These are phyloP conservation scores for Itoplectis maculator DNA, from an alignment of 2,888 invertebrate species.

Conservation along the genomic window DNA sequence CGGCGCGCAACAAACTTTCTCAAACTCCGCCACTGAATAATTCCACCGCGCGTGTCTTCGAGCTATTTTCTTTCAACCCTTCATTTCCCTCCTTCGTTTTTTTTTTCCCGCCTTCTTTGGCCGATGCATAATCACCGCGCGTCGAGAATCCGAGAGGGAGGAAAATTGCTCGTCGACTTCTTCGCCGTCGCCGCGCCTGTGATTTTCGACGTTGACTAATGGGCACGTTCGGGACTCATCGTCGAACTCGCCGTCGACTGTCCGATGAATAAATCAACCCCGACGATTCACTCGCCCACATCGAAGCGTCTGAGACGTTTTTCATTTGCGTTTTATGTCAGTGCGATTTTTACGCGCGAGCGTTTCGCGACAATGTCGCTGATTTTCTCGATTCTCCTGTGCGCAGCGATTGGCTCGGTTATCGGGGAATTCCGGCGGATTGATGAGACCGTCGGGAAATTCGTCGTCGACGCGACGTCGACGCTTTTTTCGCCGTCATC, in stretches of 20 bases:
- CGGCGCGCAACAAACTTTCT: not conserved
- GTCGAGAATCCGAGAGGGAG: conserved; percentile 42
- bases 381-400: conserved; percentile 32
- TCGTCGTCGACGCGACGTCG: conserved; percentile 70
- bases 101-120: conserved; percentile 22
- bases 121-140: conserved; percentile 49
- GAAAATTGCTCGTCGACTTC: conserved; percentile 48
- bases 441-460: conserved; percentile 65
- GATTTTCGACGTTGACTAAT: conserved; percentile 46
- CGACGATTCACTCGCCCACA: not conserved
- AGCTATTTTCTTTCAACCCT: conserved; percentile 34
- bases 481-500: conserved; percentile 70
- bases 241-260: conserved; percentile 13
- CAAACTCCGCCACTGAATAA: conserved; percentile 22
- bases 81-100: conserved; percentile 15
- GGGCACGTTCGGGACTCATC: conserved; percentile 17
- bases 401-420: conserved; percentile 9
- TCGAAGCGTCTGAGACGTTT: not conserved
- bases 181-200: conserved; percentile 5
- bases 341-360: conserved; percentile 23
- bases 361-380: conserved; percentile 6
- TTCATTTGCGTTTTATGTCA: not conserved
- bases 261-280: conserved; percentile 45
- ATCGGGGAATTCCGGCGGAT: conserved; percentile 44
- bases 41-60: conserved; percentile 10